Evolutionary conservation across 2,797 vertebrate species (phyloP).

Genomic region (Spheniscus humboldti): DNA sequence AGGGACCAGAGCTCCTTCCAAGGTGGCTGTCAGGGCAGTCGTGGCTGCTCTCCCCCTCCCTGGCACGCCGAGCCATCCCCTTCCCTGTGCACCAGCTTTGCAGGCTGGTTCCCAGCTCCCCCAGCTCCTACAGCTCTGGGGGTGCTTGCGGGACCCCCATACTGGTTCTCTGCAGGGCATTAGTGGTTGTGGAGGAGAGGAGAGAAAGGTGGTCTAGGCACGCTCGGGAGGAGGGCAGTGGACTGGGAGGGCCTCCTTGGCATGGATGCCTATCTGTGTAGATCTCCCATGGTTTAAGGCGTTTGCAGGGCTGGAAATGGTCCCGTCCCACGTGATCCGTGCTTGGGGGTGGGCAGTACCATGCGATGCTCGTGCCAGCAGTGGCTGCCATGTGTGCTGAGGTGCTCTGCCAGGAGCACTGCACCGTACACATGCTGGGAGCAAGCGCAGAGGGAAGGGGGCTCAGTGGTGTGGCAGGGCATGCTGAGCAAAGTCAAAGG

Average conservation of each 20-base stretch:
- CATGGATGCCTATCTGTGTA: not conserved
- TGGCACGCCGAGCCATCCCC: fast-evolving
- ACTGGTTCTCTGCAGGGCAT: not conserved
- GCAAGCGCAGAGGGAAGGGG: not conserved
- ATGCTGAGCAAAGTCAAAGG: not conserved
- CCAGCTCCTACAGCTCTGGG: not conserved
- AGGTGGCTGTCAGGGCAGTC: not conserved
- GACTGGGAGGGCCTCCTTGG: not conserved
- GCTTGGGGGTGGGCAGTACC: not conserved
- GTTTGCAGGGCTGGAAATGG: not conserved
- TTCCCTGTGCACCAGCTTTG: not conserved
- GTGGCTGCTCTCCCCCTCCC: fast-evolving
- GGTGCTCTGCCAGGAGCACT: not conserved
- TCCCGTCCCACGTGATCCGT: fast-evolving
- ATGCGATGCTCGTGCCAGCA: fast-evolving
- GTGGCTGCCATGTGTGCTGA: not conserved
- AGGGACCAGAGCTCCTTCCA: not conserved
- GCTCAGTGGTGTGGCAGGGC: not conserved
- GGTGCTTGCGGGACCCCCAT: not conserved
- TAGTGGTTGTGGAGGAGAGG: not conserved
- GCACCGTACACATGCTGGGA: fast-evolving
- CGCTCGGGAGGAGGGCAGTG: not conserved
- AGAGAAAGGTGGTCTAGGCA: fast-evolving
- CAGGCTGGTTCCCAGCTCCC: not conserved
- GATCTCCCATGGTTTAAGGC: not conserved